phyloP scores from a whole-genome alignment of 2,888 invertebrate genomes.

The Dyspetes luteomarginatus region DNA sequence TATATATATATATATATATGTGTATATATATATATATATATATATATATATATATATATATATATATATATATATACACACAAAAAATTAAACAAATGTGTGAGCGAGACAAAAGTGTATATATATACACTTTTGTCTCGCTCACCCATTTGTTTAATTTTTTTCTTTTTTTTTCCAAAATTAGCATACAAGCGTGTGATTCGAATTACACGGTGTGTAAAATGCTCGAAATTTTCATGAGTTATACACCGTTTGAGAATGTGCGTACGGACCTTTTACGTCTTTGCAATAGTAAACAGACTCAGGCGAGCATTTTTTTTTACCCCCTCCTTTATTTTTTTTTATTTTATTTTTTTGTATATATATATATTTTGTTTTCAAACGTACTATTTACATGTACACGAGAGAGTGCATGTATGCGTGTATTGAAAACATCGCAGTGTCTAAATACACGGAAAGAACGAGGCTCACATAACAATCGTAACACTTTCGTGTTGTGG shows the following conservation, averaged over 20 bases:
- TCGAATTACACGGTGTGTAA: conserved; percentile 14
- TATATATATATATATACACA: background rate
- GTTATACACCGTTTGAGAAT: conserved; percentile 24
- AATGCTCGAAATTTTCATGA: conserved; percentile 29
- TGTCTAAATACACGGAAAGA: conserved; percentile 31
- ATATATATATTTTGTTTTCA: too few species aligned
- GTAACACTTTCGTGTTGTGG: conserved; percentile 62
- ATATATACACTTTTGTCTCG: too few species aligned
- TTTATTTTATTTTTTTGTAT: conserved; percentile 1
- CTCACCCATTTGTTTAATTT: too few species aligned
- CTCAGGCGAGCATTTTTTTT: background rate
- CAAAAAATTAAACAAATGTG: too few species aligned
- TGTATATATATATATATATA: too few species aligned
- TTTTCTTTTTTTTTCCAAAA: conserved; percentile 23
- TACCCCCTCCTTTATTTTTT: background rate
- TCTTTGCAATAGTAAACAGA: conserved; percentile 38
- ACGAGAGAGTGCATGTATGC: too few species aligned
- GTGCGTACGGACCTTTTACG: conserved; percentile 5
- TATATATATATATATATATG: background rate
- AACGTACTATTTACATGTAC: background rate
- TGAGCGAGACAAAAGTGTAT: too few species aligned
- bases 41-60: background rate
- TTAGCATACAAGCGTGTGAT: conserved; percentile 38
- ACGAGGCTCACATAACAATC: conserved; percentile 57
- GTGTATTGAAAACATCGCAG: background rate